Evolutionary conservation across 35 echinoderm and acorn worm species (phyloP), one percentile per base, ranked within the genome.

Genomic region (Apostichopus californicus): DNA sequence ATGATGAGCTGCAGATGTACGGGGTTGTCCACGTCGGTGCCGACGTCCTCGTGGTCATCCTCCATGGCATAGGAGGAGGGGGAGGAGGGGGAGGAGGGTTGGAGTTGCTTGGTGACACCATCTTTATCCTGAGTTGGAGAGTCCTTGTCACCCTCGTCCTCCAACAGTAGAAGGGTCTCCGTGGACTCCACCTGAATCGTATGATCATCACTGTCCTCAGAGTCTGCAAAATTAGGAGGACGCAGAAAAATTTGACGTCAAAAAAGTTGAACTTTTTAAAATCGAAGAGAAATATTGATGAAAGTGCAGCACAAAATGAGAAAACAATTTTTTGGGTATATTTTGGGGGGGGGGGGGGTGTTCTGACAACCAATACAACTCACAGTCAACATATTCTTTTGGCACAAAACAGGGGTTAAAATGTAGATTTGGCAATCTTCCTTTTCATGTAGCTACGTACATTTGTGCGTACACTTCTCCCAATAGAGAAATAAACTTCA

Each of bases 171-270:
- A 24, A 59, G 81, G 52, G 57, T 58, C 15, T 85, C 56, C 9
- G 81, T 9, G 9, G 81, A 25, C n/a, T 22, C 57, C n/a, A 85
- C 81, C 23, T 85, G 81, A 61, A 85, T 85, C n/a, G 81, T 85
- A 54, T 85, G 81, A 58, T 85, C 81, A 22, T 85, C 81, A 12
- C 81, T 85, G 55, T 85, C 81, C 4, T 85, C 81, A 85, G 81
- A 85, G 81, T 85, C 81, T 85, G 55, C 14, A 22, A 59, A 58
- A 55, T 12, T 7, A 85, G 18, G 18, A 34, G 28, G 34, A 28
- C 56, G 9, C 15, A 85, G 81, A 85, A 20, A 85, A 17, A 20
- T 23, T 5, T 61, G 34, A 46, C 34, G 0, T 46, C 34, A 46
- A 46, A 46, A 46, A 46, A 0, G 58, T 61, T 12, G 12, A 61